A percentile compares a stretch with the other conserved stretches of the same genome.
Evolutionary conservation across 2,888 invertebrate species (phyloP).

Genomic region (Leuctra nigra): DNA sequence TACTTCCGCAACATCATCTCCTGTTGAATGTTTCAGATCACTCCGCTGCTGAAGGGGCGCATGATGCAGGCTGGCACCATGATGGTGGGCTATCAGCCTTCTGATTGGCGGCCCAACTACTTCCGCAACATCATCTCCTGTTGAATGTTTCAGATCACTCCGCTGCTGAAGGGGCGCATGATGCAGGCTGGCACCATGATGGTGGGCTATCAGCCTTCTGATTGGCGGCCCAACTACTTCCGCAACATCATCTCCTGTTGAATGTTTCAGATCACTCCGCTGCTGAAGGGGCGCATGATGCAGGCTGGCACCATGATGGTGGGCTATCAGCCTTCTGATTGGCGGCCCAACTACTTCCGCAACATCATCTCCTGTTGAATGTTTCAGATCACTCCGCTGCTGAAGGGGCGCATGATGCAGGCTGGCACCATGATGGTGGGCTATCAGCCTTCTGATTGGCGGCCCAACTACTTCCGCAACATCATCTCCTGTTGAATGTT

Average conservation of each 20-base stretch:
- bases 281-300: constrained; percentile 97
- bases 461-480: constrained; percentile 98
- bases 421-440: constrained; percentile 96
- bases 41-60: constrained; percentile 87
- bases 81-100: constrained; percentile 99
- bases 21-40: too few relatives aligned
- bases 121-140: constrained; percentile 98
- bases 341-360: constrained; percentile 97
- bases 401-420: constrained; percentile 98
- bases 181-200: constrained; percentile 96
- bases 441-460: constrained; percentile 94
- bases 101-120: constrained; percentile 95
- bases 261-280: constrained; percentile 88
- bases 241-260: constrained; percentile 95
- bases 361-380: too few relatives aligned
- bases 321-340: constrained; percentile 96
- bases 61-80: constrained; percentile 98
- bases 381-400: constrained; percentile 85
- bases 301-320: constrained; percentile 95
- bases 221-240: constrained; percentile 97
- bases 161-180: constrained; percentile 93
- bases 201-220: constrained; percentile 98
- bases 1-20: constrained; percentile 98
- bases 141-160: constrained; percentile 88
- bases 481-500: too few relatives aligned